A percentile compares a stretch with the other conserved stretches of the same genome.
phyloP scores from a whole-genome alignment of 2,797 vertebrate species.

The Karalla daura region DNA sequence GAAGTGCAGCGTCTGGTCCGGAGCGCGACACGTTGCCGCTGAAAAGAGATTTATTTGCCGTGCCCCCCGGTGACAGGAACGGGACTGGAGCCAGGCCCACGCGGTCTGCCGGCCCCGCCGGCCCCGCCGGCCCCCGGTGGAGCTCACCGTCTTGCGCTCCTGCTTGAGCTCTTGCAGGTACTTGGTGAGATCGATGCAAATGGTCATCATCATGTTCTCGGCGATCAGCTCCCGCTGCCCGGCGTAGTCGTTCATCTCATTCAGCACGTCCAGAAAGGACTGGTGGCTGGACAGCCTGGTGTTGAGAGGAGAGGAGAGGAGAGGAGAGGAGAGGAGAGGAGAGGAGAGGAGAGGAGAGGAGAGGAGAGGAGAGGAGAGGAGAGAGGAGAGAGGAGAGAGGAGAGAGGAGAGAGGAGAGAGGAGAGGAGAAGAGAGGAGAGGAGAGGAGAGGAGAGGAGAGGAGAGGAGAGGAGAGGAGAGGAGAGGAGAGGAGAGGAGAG shows the following conservation, averaged over 20 bases:
- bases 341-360: constrained; percentile 58
- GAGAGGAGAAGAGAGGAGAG: constrained; percentile 41
- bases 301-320: constrained; percentile 27
- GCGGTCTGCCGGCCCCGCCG: too few relatives aligned
- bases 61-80: too few relatives aligned
- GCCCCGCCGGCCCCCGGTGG: neutral
- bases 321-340: constrained; percentile 29
- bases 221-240: constrained; percentile 92
- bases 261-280: constrained; percentile 89
- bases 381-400: constrained; percentile 52
- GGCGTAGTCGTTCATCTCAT: constrained; percentile 91
- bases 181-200: constrained; percentile 90
- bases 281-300: constrained; percentile 89
- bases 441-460: too few relatives aligned
- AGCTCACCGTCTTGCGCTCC: constrained; percentile 90
- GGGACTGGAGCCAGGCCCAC: too few relatives aligned
- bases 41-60: too few relatives aligned
- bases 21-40: too few relatives aligned
- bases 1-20: neutral
- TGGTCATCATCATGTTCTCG: constrained; percentile 89
- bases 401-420: constrained; percentile 55
- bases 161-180: constrained; percentile 91
- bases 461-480: too few relatives aligned
- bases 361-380: constrained; percentile 44
- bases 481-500: too few relatives aligned